A percentile compares a stretch with the other conserved stretches of the same genome.
phyloP scores from a whole-genome alignment of 2,113 vertebrate genomes.

The Melanocharis versteri region DNA sequence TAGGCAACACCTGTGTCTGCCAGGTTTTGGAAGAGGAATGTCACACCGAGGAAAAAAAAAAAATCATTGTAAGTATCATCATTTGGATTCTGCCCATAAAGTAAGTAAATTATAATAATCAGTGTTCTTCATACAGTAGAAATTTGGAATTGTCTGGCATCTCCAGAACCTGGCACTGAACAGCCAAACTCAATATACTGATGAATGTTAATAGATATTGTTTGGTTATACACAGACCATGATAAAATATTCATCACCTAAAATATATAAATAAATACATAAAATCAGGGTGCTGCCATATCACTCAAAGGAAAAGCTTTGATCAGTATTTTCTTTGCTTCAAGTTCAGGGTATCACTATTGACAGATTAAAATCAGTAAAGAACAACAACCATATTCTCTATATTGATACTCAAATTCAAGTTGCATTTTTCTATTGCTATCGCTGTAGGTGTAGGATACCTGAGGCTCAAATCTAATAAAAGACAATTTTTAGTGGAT shows the following conservation, averaged over 20 bases:
- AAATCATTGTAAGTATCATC: not conserved
- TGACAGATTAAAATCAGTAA: not conserved
- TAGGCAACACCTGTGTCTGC: rapidly evolving
- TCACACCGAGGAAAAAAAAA: not conserved
- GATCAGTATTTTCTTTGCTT: not conserved
- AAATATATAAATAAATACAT: not conserved
- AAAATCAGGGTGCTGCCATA: not conserved
- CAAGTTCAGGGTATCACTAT: not conserved
- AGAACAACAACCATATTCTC: not conserved
- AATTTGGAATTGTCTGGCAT: not conserved
- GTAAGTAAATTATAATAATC: not conserved
- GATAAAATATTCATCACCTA: not conserved
- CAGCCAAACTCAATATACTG: not conserved
- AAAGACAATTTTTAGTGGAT: not conserved
- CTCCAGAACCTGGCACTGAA: not conserved
- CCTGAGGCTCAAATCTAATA: not conserved
- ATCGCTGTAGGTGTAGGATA: rapidly evolving
- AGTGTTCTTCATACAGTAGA: not conserved
- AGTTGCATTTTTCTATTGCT: not conserved
- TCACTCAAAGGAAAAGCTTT: not conserved
- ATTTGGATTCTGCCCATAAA: not conserved
- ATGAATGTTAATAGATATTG: not conserved
- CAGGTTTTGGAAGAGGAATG: not conserved
- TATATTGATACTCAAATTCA: not conserved
- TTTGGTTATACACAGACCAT: not conserved